Base-by-base conservation (phyloP, 2,797 vertebrate genomes). In the Lepus townsendii region DNA sequence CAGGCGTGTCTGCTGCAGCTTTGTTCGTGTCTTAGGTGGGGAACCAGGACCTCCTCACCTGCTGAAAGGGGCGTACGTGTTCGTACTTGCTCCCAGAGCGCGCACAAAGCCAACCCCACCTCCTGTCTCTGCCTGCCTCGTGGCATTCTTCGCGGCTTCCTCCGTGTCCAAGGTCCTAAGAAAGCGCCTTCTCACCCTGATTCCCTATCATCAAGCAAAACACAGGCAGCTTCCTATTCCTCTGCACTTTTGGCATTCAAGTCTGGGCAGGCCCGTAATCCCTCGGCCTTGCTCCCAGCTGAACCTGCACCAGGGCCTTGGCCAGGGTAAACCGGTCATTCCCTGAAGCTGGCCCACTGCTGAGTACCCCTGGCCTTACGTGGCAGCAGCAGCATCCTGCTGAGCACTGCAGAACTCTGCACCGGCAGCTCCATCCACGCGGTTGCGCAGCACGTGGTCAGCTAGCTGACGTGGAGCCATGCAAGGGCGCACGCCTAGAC, bases 21-120 rank as follows among this genome's bases (percentile, higher is more conserved):
- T 88, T 85, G 72, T 71, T 54, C 16, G 42, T 52, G 88, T 82
- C 76, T 88, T 95, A 26, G 24, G 69, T 62, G 3, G 42, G 52
- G n/a, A 32, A 0, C 50, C 24, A 57, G 63, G 54, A 16, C 42
- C 35, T 72, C 50, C 35, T 75, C 16, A 12, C 30, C n/a, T 14
- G 9, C 50, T 22, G 47, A 27, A 35, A 47, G 24, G 26, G 7
- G 60, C 50, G 24, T 19, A 5, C 27, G 24, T 66, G 62, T 65
- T 83, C 20, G 4, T 14, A 38, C 27, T 88, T 60, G 42, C 78
- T 65, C 24, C 88, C 1, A 78, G 80, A 93, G 76, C 76, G 24
- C 13, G 32, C 47, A 14, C 73, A 63, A 50, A 93, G 22, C 32
- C 3, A 26, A 47, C 26, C 14, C 20, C 47, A 30, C 54, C 52